A percentile compares a stretch with the other conserved stretches of the same genome.
phyloP scores from a whole-genome alignment of 1,140 invertebrate genomes.

The Drosophila serrata region DNA sequence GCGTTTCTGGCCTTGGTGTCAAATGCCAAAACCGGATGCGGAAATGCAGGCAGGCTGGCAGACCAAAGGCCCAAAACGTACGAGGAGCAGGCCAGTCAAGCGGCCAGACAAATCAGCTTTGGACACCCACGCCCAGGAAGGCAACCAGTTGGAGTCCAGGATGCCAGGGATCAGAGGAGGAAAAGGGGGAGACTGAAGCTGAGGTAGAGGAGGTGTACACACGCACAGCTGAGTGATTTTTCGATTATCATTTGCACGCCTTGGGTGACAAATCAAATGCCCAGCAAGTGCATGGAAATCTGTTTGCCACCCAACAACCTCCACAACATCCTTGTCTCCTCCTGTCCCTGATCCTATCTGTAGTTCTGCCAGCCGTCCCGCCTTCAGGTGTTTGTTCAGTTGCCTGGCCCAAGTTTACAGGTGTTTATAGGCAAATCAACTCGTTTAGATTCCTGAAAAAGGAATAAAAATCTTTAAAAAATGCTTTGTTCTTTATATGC shows the following conservation, averaged over 20 bases:
- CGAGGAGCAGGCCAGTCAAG: constrained; percentile 70
- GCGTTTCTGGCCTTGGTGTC: constrained; percentile 63
- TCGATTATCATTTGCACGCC: constrained; percentile 83
- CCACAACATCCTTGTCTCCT: not conserved
- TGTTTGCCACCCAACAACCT: constrained; percentile 34
- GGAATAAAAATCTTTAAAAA: not conserved
- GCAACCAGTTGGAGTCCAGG: constrained; percentile 2
- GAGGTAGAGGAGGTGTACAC: constrained; percentile 24
- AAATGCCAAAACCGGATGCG: constrained; percentile 81
- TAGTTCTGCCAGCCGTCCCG: too few species aligned
- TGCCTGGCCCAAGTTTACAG: constrained; percentile 58
- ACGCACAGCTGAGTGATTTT: constrained; percentile 82
- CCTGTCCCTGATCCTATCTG: constrained; percentile 1
- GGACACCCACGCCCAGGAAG: constrained; percentile 36
- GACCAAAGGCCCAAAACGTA: constrained; percentile 50
- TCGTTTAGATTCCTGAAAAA: not conserved
- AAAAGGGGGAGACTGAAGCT: not conserved
- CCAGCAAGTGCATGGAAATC: constrained; percentile 71
- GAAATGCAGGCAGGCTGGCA: constrained; percentile 71
- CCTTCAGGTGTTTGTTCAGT: constrained; percentile 29
- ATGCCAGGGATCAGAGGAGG: not conserved
- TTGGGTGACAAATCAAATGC: constrained; percentile 83
- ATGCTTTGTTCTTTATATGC: constrained; percentile 3
- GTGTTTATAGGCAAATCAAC: constrained; percentile 60
- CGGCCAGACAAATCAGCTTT: constrained; percentile 81